phyloP scores from a whole-genome alignment of 2,797 vertebrate genomes.

The Tympanoctomys barrerae region DNA sequence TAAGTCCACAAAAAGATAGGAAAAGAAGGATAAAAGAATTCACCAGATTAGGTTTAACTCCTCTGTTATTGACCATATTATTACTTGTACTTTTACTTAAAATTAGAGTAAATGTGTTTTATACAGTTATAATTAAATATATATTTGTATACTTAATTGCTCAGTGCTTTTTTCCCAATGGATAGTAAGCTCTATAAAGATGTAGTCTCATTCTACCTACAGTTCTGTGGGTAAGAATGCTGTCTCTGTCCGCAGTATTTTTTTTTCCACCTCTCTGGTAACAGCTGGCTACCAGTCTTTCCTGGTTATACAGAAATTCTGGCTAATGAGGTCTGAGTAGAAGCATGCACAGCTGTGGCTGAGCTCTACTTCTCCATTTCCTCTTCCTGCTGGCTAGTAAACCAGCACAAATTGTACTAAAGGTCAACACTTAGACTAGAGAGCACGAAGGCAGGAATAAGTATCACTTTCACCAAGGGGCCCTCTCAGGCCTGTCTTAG shows the following conservation, averaged over 20 bases:
- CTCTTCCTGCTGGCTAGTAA: constrained; percentile 24
- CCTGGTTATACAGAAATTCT: background rate
- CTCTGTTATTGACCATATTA: background rate
- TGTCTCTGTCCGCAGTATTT: background rate
- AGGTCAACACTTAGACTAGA: background rate
- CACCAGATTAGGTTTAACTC: background rate
- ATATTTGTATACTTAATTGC: constrained; percentile 28
- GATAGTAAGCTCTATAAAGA: background rate
- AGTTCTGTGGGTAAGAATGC: constrained; percentile 20
- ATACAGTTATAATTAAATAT: background rate
- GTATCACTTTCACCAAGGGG: background rate
- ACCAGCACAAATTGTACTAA: background rate
- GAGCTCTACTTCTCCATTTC: constrained; percentile 28
- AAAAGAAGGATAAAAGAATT: background rate
- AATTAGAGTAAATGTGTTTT: background rate
- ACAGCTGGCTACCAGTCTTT: background rate
- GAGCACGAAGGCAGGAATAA: background rate
- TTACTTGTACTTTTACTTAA: background rate
- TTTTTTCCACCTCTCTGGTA: background rate
- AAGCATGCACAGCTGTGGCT: background rate
- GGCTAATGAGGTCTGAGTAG: background rate
- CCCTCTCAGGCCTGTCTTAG: background rate
- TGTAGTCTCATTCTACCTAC: background rate
- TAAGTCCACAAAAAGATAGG: background rate
- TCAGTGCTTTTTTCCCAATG: background rate